Evolutionary conservation across 2,113 vertebrate genomes (phyloP), one percentile per base, ranked within the genome.

Genomic region (Mustelus asterias): DNA sequence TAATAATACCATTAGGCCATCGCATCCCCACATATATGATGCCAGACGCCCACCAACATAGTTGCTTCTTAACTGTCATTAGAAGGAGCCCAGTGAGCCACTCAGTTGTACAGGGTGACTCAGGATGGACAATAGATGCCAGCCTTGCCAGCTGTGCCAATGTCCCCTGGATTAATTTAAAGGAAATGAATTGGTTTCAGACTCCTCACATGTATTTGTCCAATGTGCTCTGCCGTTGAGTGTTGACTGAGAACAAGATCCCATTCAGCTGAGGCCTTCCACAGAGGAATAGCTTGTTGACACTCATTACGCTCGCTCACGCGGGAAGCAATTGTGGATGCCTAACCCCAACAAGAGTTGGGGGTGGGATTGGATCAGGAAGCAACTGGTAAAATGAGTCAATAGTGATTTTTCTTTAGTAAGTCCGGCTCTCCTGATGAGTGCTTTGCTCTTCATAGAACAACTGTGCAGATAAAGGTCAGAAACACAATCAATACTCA

Each of bases 401-500:
- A 11, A 48, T 29, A 60, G 86, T 9, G 48, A 58, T 88, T 85
- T 85, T 85, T 20, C 1, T 16, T 41, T 5, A 85, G 7, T 86
- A 13, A 10, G 0, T 11, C 26, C 3, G 26, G 24, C 48, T 2
- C 44, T 89, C 2, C 24, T 58, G 86, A 58, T 58, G 9, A 29
- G 58, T 89, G 48, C 24, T 89, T 33, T 29, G 86, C 24, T 88
- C 48, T 88, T 88, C 85, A 29, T 58, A 54, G 20, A 48, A 58
- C 48, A 88, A 88, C 76, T 88, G 44, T 54, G 85, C 41, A 89
- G 86, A 96, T 97, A 94, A 80, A 97, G 97, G 98, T 97, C 98
- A 98, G 98, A 98, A 98, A 98, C 96, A 96, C 97, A 97, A 97
- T 88, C 97, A 97, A 97, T 97, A 97, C 97, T 98, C 98, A 98